Evolutionary conservation across 1,140 invertebrate species (phyloP).

Genomic region (Paramacrobiotus metropolitanus): DNA sequence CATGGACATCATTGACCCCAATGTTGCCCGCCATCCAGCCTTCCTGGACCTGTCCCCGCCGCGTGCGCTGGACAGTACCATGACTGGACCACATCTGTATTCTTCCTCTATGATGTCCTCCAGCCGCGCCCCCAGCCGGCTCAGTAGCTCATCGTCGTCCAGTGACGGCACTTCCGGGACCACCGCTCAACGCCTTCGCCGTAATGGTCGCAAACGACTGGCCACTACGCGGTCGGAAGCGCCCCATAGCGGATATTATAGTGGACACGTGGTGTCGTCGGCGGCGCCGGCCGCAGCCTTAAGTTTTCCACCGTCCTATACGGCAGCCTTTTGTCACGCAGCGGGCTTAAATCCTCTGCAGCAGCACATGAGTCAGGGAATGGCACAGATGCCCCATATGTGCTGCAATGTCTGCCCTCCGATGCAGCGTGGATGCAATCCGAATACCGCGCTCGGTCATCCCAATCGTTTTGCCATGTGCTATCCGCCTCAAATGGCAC

Average conservation of each 20-base stretch:
- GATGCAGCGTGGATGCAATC: not conserved
- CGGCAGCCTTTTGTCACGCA: no score
- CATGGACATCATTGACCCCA: not conserved
- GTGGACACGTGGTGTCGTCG: no score
- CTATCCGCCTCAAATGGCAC: no score
- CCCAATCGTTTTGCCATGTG: no score
- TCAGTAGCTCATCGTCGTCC: not conserved
- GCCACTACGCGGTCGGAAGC: not conserved
- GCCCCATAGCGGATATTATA: no score
- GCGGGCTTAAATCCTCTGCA: no score
- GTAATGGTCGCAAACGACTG: not conserved
- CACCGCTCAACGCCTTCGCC: not conserved
- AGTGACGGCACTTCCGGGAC: not conserved
- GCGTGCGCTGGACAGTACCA: not conserved
- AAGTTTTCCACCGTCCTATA: no score
- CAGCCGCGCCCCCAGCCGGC: not conserved
- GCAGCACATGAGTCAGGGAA: no score
- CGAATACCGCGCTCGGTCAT: no score
- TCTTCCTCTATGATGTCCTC: not conserved
- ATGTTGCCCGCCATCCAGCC: not conserved
- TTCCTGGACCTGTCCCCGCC: not conserved
- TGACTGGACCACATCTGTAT: no score
- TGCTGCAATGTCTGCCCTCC: not conserved
- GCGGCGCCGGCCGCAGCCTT: no score
- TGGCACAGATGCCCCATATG: no score